A percentile compares a stretch with the other conserved stretches of the same genome.
Evolutionary conservation across 2,888 invertebrate species (phyloP).

Genomic region (Eupithecia insigniata): DNA sequence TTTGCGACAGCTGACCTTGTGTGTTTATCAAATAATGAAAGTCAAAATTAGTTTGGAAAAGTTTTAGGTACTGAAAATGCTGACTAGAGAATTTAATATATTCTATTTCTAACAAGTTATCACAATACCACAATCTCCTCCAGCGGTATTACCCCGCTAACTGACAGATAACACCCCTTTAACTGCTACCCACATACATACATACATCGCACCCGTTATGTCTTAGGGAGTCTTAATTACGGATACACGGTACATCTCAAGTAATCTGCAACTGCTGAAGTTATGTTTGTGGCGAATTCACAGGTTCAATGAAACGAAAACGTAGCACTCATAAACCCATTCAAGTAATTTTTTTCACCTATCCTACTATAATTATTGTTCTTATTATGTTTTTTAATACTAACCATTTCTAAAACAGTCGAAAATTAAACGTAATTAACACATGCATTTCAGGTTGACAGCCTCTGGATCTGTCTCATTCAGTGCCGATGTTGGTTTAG

Average conservation of each 20-base stretch:
- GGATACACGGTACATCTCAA: slow-evolving; percentile 41
- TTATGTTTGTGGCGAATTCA: slow-evolving; percentile 32
- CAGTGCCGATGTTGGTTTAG: not conserved
- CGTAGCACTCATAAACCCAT: not conserved
- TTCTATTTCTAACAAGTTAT: slow-evolving; percentile 19
- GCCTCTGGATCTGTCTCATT: not conserved
- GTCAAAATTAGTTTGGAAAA: not conserved
- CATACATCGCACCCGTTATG: slow-evolving; percentile 32
- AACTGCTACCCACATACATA: slow-evolving; percentile 37
- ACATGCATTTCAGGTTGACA: not conserved
- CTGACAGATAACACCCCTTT: slow-evolving; percentile 45
- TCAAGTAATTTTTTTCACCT: not conserved
- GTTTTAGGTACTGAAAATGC: not conserved
- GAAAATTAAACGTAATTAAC: not conserved
- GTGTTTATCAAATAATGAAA: not conserved
- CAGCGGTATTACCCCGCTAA: slow-evolving; percentile 40
- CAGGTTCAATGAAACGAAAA: slow-evolving; percentile 15
- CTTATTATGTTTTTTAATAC: too few species aligned
- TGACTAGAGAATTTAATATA: not conserved
- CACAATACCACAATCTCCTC: slow-evolving; percentile 13
- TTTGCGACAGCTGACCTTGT: not conserved
- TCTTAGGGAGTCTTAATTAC: slow-evolving; percentile 50
- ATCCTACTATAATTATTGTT: not conserved
- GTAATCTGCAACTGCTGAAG: slow-evolving; percentile 17
- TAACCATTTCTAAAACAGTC: not conserved